phyloP scores from a whole-genome alignment of 2,113 vertebrate genomes.

The human (Homo sapiens) region DNA sequence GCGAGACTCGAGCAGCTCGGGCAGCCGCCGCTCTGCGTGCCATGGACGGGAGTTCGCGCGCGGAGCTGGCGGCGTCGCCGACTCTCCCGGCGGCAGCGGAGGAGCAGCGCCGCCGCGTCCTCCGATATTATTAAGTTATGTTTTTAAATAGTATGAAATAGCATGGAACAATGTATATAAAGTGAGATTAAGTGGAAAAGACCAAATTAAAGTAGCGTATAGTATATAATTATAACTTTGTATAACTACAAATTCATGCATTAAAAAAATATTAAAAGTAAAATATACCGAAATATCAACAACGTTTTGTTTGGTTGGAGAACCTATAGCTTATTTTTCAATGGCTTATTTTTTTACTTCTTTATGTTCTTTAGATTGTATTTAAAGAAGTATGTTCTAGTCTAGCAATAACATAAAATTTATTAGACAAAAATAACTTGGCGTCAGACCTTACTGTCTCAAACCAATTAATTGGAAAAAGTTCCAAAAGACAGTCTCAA shows the following conservation, averaged over 20 bases:
- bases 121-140: neutral
- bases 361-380: neutral
- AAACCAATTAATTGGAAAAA: neutral
- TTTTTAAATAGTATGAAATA: neutral
- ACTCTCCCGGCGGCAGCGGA: constrained; percentile 75
- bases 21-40: constrained; percentile 77
- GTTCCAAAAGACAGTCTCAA: neutral
- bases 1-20: constrained; percentile 26
- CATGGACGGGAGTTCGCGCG: constrained; percentile 87
- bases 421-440: neutral
- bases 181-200: neutral
- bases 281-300: neutral
- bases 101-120: constrained; percentile 83
- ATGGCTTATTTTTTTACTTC: neutral
- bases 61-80: constrained; percentile 82
- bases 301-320: neutral
- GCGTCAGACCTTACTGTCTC: neutral
- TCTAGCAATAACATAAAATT: neutral
- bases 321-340: neutral
- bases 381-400: neutral
- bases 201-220: neutral
- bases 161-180: neutral
- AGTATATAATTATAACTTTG: neutral
- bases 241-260: constrained; percentile 17
- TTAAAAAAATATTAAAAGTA: neutral